Evolutionary conservation across 2,888 invertebrate genomes (phyloP), one percentile per base, ranked within the genome.

Genomic region (Torymus texanus): DNA sequence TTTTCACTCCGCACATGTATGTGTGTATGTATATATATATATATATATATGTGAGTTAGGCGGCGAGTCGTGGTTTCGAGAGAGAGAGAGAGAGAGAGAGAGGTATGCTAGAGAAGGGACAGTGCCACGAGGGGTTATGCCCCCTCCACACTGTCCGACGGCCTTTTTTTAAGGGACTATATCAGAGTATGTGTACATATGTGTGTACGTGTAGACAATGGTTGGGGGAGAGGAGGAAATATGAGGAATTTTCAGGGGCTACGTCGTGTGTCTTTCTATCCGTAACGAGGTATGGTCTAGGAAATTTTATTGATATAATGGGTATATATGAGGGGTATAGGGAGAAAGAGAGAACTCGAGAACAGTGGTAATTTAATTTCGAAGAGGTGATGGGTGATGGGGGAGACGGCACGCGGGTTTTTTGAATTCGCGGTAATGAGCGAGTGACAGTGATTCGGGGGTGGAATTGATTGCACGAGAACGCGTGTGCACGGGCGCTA

Each of bases 341-440:
- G 8, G 29, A 29, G 29, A 29, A 3, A 66, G 29, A 58, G 63
- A 59, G 51, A 66, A 66, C 51, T 29, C 51, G 67, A 53, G 67
- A 29, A 21, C 56, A 77, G 65, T 29, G 58, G 67, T 67, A 75
- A 75, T 75, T 67, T 75, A 53, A 67, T 75, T 75, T 75, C 14
- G 14, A 8, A 50, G 18, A 51, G 18, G 59, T 61, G 56, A 56
- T 68, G n/a, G 16, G 41, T 3, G n/a, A 16, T 14, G 24, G 21
- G 16, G 55, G 62, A 50, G 65, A 21, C 21, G 21, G 21, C 21
- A 21, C 14, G 56, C 14, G 59, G 24, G 50, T 16, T 66, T 8
- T 41, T 50, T 14, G 21, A 5, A 56, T 70, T 76, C 51, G 50
- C 24, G 41, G 41, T 41, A 41, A 12, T 18, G 41, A 50, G 50